These are phyloP conservation scores for Hyaena hyaena DNA, from an alignment of 2,113 vertebrate genomes.

Conservation along the genomic window DNA sequence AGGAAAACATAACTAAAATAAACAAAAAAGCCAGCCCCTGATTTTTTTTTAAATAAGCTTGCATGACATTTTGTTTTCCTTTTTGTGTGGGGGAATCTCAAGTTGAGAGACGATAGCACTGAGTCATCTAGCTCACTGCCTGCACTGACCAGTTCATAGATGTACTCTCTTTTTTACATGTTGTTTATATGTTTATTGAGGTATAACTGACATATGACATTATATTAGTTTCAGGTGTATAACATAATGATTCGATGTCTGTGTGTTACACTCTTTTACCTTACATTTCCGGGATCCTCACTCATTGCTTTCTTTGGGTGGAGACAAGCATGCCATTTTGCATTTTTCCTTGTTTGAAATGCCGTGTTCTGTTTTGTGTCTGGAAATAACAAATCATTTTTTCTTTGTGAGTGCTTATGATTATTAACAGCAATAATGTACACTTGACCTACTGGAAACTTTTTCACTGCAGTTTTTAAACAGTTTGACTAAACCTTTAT, in stretches of 20 bases:
- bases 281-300: background rate
- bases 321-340: background rate
- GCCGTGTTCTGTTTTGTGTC: background rate
- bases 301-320: background rate
- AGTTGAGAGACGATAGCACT: background rate
- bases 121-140: background rate
- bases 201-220: background rate
- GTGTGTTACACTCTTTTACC: background rate
- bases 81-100: background rate
- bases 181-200: background rate
- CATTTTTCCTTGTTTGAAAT: constrained; percentile 23
- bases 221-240: background rate
- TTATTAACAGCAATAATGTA: background rate
- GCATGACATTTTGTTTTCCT: background rate
- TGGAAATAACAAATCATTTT: background rate
- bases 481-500: background rate
- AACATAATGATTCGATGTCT: background rate
- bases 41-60: background rate
- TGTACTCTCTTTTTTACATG: background rate
- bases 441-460: background rate
- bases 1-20: background rate
- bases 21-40: background rate
- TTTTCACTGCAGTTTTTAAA: constrained; percentile 26
- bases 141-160: background rate
- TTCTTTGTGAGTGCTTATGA: background rate